Evolutionary conservation across 1,140 invertebrate species (phyloP), one percentile per base, ranked within the genome.

Genomic region (Stegodyphus mimosarum): DNA sequence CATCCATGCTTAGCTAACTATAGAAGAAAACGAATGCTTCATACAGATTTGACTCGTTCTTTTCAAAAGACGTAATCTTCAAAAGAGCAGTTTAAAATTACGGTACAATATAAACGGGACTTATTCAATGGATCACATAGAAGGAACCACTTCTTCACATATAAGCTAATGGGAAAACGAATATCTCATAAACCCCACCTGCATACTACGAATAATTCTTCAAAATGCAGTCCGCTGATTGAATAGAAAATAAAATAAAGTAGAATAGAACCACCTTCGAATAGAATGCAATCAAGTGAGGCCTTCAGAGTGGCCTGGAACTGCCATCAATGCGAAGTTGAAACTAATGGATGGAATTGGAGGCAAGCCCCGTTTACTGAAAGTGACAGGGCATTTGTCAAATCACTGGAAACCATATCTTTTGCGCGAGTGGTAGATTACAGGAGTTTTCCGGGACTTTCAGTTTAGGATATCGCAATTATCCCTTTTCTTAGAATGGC

Each of bases 291-390:
- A 83, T 83, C 81, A 75, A 83, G 71, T 63, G 71, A 50, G 13
- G 81, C 13, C 50, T 49, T 53, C 49, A 73, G 60, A 75, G 63
- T 83, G 81, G 81, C 73, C 81, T 83, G 81, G 17, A 74, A 69
- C 72, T 83, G 81, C 81, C 81, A 83, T 83, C 81, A 83, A 83
- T 75, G 64, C 81, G 60, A 53, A 70, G 73, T 74, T 75, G 73
- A 83, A 75, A 69, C 81, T 83, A 83, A 83, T 83, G 72, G 72
- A 83, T 83, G 81, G 72, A 83, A 83, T 83, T 70, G 18, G 71
- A 73, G 71, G 71, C 63, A 67, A 49, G 63, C 79, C n/a, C 63
- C 81, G 81, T 83, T 83, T 83, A 83, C 81, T 83, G 81, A 74
- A 53, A 53, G 72, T 83, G 81, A 83, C 81, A 75, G 81, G 50